These are phyloP conservation scores for Neodiprion lecontei DNA, from an alignment of 1,140 invertebrate species.

Conservation along the genomic window DNA sequence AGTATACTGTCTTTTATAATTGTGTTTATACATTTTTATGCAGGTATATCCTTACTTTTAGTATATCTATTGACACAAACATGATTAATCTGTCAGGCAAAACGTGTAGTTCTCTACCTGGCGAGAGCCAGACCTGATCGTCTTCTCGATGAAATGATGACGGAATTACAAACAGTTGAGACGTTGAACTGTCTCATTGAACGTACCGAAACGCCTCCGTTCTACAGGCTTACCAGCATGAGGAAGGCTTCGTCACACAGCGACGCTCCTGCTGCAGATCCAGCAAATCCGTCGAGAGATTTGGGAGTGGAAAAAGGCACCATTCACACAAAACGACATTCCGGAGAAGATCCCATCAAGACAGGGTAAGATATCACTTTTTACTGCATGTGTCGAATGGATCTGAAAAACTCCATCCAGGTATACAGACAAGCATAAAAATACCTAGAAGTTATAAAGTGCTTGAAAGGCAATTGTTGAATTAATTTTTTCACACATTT, in stretches of 20 bases:
- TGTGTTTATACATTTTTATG: conserved; percentile 12
- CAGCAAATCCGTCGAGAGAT: conserved; percentile 60
- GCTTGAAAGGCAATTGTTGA: not conserved
- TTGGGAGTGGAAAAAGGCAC: conserved; percentile 87
- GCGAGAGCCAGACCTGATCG: conserved; percentile 88
- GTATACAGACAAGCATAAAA: too few relatives aligned
- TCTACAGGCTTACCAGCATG: conserved; percentile 92
- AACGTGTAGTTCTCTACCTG: conserved; percentile 92
- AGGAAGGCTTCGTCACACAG: conserved; percentile 88
- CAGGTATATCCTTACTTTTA: not conserved
- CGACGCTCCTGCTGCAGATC: conserved; percentile 67
- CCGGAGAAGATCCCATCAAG: conserved; percentile 87
- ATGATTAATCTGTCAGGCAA: conserved; percentile 72
- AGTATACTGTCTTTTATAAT: not conserved
- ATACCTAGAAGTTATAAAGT: too few relatives aligned
- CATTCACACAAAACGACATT: conserved; percentile 95
- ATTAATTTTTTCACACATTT: conserved; percentile 24
- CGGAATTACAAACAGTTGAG: conserved; percentile 95
- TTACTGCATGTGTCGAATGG: not conserved
- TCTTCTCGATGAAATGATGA: conserved; percentile 95
- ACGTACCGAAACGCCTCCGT: conserved; percentile 95
- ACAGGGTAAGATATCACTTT: conserved; percentile 60
- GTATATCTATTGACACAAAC: conserved; percentile 19
- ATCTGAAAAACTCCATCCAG: too few relatives aligned
- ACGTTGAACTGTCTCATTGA: conserved; percentile 94